phyloP scores from a whole-genome alignment of 2,888 invertebrate genomes.

The Caenorhabditis macrosperma region DNA sequence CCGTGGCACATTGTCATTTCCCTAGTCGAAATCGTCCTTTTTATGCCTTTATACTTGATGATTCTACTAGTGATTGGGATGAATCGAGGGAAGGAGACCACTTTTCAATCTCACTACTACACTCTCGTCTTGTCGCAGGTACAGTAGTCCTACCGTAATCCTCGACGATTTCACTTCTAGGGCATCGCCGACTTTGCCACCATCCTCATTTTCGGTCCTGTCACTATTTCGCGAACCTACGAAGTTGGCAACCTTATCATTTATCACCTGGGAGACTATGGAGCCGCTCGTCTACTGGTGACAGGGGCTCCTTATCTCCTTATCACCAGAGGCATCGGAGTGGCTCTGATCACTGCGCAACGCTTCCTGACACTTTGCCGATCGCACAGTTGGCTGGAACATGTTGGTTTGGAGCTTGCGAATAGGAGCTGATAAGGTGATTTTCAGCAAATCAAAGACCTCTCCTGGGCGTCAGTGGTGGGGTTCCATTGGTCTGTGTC shows the following conservation, averaged over 20 bases:
- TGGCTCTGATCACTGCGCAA: neutral
- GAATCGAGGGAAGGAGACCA: neutral
- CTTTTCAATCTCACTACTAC: neutral
- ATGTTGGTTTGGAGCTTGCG: neutral
- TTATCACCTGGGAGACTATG: neutral
- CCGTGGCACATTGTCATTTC: neutral
- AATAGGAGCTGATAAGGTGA: neutral
- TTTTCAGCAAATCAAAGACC: neutral
- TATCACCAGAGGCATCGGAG: conserved; percentile 3
- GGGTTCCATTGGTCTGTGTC: neutral
- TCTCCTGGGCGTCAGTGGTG: neutral
- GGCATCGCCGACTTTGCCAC: neutral
- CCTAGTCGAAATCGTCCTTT: neutral
- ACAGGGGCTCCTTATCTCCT: neutral
- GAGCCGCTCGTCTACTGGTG: neutral
- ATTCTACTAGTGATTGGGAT: neutral
- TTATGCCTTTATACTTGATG: neutral
- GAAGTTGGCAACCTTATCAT: neutral
- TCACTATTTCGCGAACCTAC: neutral
- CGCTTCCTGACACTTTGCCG: neutral
- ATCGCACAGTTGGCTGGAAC: neutral
- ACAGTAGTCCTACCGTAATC: no score
- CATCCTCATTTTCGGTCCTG: neutral
- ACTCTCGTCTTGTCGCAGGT: conserved; percentile 3
- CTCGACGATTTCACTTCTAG: neutral